A percentile compares a stretch with the other conserved stretches of the same genome.
phyloP scores from a whole-genome alignment of 2,113 vertebrate genomes.

The Mesoclemmys tuberculata region DNA sequence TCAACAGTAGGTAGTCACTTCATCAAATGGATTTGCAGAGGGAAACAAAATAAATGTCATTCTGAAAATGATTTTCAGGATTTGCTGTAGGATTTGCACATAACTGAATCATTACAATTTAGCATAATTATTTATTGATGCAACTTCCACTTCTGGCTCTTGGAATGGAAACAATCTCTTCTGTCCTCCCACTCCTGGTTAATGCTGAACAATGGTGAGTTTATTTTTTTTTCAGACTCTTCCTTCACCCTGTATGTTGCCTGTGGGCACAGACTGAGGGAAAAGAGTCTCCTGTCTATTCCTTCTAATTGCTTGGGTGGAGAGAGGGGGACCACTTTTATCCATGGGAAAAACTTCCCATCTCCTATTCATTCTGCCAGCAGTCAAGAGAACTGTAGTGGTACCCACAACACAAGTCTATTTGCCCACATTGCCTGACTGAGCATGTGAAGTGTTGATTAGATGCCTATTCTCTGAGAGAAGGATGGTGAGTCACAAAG shows the following conservation, averaged over 20 bases:
- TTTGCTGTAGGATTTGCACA: neutral
- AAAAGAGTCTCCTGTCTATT: neutral
- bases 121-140: neutral
- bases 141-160: neutral
- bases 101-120: neutral
- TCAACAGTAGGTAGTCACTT: neutral
- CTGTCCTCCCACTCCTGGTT: neutral
- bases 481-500: neutral
- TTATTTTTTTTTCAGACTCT: neutral
- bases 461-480: neutral
- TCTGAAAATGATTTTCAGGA: neutral
- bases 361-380: neutral
- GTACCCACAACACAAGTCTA: neutral
- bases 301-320: neutral
- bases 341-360: neutral
- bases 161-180: neutral
- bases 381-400: neutral
- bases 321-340: neutral
- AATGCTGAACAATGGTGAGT: neutral
- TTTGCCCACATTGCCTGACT: neutral
- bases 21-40: neutral
- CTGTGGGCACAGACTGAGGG: neutral
- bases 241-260: neutral
- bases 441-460: neutral
- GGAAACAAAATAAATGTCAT: neutral